Evolutionary conservation across 2,888 invertebrate species (phyloP).

Genomic region (Agrotis ipsilon): DNA sequence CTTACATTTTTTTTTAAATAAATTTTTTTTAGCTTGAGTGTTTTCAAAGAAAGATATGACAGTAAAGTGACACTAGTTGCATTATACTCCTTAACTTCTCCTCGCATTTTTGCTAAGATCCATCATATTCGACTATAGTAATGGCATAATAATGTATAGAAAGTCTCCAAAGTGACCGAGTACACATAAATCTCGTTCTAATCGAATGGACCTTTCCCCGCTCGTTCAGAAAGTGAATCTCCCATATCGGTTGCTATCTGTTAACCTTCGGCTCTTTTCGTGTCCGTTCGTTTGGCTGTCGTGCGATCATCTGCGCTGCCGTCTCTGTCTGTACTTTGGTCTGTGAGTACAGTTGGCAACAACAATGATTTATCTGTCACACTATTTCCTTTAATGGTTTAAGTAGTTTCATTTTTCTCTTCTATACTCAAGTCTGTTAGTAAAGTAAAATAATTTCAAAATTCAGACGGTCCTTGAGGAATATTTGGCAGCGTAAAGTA

Average conservation of each 20-base stretch:
- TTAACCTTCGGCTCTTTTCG: slow-evolving; percentile 60
- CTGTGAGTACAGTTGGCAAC: slow-evolving; percentile 39
- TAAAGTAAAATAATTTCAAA: not conserved
- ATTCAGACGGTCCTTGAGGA: slow-evolving; percentile 1
- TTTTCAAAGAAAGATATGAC: no score
- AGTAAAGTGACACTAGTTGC: no score
- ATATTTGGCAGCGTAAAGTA: slow-evolving; percentile 1
- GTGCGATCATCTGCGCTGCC: slow-evolving; percentile 62
- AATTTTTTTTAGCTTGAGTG: no score
- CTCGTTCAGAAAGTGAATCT: slow-evolving; percentile 64
- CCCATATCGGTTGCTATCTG: slow-evolving; percentile 58
- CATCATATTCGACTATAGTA: slow-evolving; percentile 33
- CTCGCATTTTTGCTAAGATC: slow-evolving; percentile 11
- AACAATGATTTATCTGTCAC: slow-evolving; percentile 10
- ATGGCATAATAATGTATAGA: slow-evolving; percentile 49
- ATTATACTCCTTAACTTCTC: not conserved
- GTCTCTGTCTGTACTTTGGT: slow-evolving; percentile 45
- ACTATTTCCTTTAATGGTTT: not conserved
- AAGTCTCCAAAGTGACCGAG: slow-evolving; percentile 57
- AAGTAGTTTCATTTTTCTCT: no score
- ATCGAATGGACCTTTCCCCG: slow-evolving; percentile 64
- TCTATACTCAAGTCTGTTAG: not conserved
- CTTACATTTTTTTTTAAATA: no score
- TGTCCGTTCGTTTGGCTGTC: slow-evolving; percentile 55
- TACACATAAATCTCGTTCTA: slow-evolving; percentile 60